Evolutionary conservation across 2,888 invertebrate genomes (phyloP), one percentile per base, ranked within the genome.

Genomic region (Mystacides longicornis): DNA sequence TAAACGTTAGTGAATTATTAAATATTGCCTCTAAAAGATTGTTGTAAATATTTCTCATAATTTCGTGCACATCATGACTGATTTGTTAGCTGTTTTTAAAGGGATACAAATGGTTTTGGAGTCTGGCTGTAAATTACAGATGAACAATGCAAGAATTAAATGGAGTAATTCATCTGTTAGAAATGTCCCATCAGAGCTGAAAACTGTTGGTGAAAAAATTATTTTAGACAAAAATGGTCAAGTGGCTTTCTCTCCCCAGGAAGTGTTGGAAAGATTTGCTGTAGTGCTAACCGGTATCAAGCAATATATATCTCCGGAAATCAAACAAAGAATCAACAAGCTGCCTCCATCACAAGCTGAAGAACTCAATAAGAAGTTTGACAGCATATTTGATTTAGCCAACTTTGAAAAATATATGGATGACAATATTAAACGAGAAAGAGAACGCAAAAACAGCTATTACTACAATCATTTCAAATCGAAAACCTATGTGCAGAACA

Each of bases 141-240:
- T 83, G 65, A 76, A 81, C 61, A 71, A 77, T 59, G 67, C 81
- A 54, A 81, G 75, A 67, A 71, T 77, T 62, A 68, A 84, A 63
- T 83, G 87, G 81, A 75, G 78, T 68, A 86, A 86, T 69, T 89
- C 88, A 18, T 87, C 83, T 67, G 64, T 88, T 43, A 83, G 78
- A 66, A 74, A 77, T 48, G 63, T 75, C n/a, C 45, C 71, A 23
- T 63, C 64, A 1, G 59, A 62, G 18, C 67, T 60, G 11, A 54
- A 45, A n/a, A 54, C 14, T 5, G 46, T 23, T 4, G 43, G 22
- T 3, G 42, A 33, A 9, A 52, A 42, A 14, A 19, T 23, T 11
- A 11, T 50, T 57, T 69, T 70, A 0, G 56, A 56, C 0, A 64
- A 65, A 53, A 68, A 71, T 54, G 51, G 77, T 62, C 69, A 69